These are phyloP conservation scores for Epizoanthus stellaris DNA, from an alignment of 92 coral and sea anemone species.

Conservation along the genomic window DNA sequence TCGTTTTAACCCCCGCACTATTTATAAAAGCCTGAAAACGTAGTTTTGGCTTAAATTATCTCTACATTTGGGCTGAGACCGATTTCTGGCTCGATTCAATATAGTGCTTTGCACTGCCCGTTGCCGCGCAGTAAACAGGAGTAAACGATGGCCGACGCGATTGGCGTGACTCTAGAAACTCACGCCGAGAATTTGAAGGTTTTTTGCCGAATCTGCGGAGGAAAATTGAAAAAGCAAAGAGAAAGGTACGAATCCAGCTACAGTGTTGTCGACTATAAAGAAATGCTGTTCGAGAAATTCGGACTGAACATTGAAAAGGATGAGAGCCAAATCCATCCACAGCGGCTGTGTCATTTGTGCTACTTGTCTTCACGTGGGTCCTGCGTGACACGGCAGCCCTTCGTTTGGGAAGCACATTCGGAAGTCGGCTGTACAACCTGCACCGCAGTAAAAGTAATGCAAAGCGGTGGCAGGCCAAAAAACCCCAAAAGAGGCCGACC, in stretches of 20 bases:
- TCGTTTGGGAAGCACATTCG: not conserved
- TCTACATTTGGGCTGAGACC: slow-evolving; percentile 11
- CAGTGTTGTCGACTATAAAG: slow-evolving; percentile 6
- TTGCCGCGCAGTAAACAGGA: not conserved
- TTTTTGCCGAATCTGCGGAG: slow-evolving; percentile 17
- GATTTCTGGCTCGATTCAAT: slow-evolving; percentile 9
- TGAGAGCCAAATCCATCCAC: slow-evolving; percentile 16
- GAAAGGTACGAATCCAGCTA: slow-evolving; percentile 1
- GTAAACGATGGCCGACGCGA: slow-evolving; percentile 4
- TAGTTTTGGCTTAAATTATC: not conserved
- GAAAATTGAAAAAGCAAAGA: not conserved
- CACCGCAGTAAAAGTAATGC: not conserved
- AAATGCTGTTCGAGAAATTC: not conserved
- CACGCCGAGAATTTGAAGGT: slow-evolving; percentile 9
- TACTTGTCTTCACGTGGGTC: not conserved
- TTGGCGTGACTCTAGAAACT: not conserved
- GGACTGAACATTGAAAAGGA: slow-evolving; percentile 19
- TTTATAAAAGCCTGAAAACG: not conserved
- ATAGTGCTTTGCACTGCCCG: slow-evolving; percentile 1
- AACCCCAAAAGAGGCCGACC: not conserved
- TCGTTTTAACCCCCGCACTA: not conserved
- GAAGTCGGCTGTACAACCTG: not conserved
- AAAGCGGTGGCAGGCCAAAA: not conserved
- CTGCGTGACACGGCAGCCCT: not conserved
- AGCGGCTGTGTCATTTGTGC: not conserved